Percentiles rank a stretch among this genome's conserved stretches.
Evolutionary conservation across 2,797 vertebrate species (phyloP).

Genomic region (Varecia variegata): DNA sequence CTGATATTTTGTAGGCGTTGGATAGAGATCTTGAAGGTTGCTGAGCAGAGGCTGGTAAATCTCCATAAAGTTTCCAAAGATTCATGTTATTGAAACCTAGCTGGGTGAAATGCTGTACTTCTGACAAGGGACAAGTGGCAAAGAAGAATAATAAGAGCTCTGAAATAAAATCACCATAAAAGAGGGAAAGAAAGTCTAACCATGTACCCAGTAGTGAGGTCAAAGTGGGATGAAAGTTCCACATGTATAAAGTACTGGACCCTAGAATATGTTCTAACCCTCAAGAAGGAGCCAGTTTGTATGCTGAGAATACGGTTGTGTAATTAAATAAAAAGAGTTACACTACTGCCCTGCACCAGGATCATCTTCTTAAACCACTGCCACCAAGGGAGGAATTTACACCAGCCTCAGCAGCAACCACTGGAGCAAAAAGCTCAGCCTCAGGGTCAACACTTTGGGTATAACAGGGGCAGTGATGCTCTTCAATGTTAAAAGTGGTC

Average conservation of each 20-base stretch:
- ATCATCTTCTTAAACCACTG: neutral
- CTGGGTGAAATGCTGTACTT: neutral
- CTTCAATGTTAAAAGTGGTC: neutral
- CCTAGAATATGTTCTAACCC: neutral
- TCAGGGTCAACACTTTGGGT: accelerated
- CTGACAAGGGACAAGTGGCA: neutral
- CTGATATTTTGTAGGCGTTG: neutral
- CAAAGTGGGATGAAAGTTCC: no score
- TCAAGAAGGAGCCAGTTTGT: neutral
- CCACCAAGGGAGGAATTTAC: neutral
- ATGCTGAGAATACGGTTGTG: neutral
- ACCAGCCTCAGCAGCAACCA: neutral
- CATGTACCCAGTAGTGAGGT: neutral
- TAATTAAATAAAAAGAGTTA: neutral
- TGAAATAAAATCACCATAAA: neutral
- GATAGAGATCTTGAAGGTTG: neutral
- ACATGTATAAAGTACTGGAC: neutral
- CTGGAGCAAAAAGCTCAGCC: neutral
- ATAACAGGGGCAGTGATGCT: neutral
- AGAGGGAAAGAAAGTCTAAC: neutral
- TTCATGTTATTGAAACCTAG: neutral
- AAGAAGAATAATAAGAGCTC: neutral
- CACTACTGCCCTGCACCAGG: neutral
- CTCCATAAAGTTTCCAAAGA: neutral
- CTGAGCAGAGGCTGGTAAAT: neutral